Evolutionary conservation across 2,113 vertebrate genomes (phyloP), one percentile per base, ranked within the genome.

Genomic region (Charadrius vociferus): DNA sequence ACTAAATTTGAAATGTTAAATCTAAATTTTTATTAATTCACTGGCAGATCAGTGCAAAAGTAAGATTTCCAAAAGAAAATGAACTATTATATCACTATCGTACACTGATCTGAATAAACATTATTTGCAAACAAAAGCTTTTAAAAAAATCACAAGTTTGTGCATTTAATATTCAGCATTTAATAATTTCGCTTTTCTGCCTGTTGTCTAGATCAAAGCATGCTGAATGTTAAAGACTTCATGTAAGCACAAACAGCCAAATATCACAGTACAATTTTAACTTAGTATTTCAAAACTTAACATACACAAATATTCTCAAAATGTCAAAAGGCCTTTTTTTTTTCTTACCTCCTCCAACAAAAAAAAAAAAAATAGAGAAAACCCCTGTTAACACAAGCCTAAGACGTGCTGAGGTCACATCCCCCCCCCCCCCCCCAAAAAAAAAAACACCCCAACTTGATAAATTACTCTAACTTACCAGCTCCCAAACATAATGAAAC

Each of bases 401-500:
- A 22, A 22, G 32, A 61, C 56, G 77, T 2, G 2, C 32, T 65
- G 36, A 82, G 39, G 23, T 43, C 52, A 86, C 22, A 14, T 41
- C 63, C 8, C 27, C 45, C 49, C 17, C 49, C 18, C 26, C 20
- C 39, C 36, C 55, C 13, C n/a, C n/a, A n/a, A n/a, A n/a, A n/a
- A n/a, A n/a, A 8, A 18, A 85, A 72, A 53, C 4, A 6, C 50
- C 26, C 6, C n/a, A n/a, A n/a, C n/a, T n/a, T 39, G 34, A 37
- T 67, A 37, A 79, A 74, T 93, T 41, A 36, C 45, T 90, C 67
- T 72, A 94, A 98, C 99, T 99, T 98, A 99, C 99, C 99, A 99
- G 97, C 95, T 99, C 98, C 99, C 99, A 99, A 58, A 99, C 98
- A 87, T 99, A 99, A 97, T 98, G 98, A 95, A 99, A 99, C 77